Evolutionary conservation across 2,888 invertebrate genomes (phyloP), one percentile per base, ranked within the genome.

Genomic region (Meloe dianella): DNA sequence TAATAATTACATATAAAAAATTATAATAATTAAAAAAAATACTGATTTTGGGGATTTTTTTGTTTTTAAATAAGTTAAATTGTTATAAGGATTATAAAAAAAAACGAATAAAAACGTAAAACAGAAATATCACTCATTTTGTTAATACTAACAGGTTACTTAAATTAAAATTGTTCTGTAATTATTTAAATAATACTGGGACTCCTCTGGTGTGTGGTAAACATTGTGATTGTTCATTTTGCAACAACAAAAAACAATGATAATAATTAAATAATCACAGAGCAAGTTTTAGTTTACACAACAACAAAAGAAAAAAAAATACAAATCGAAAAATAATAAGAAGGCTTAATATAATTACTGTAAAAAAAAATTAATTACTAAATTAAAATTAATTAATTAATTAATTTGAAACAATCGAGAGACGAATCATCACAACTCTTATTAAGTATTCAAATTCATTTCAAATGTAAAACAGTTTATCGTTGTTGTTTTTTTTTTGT

Each of bases 1-100:
- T n/a, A 58, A 35, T 51, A 70, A 64, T 64, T 65, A 69, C 67
- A 67, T 22, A 24, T 35, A 61, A 66, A 68, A 64, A 66, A 57
- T 61, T 27, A 22, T 64, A 57, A 72, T 73, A 68, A 78, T 77
- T 79, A 80, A 81, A 81, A 79, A 82, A 82, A 84, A 84, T 83
- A 84, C 84, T 83, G 84, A 82, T 82, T 82, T 81, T 79, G 68
- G 64, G 72, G 24, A 8, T 20, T 54, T 54, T n/a, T 54, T 3
- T 24, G 10, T 24, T 20, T 47, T 74, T 74, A 75, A 80, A 80
- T 79, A 80, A 80, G 79, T 80, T 80, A 79, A 78, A 77, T 73
- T 69, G 70, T 71, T 74, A n/a, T n/a, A 72, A 70, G 68, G 72
- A 70, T 71, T 71, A 74, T 74, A 70, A 67, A 69, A 68, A 65